A percentile compares a stretch with the other conserved stretches of the same genome.
Conservation (phyloP, 2,797 vertebrate genomes). For the Lateolabrax maculatus region DNA sequence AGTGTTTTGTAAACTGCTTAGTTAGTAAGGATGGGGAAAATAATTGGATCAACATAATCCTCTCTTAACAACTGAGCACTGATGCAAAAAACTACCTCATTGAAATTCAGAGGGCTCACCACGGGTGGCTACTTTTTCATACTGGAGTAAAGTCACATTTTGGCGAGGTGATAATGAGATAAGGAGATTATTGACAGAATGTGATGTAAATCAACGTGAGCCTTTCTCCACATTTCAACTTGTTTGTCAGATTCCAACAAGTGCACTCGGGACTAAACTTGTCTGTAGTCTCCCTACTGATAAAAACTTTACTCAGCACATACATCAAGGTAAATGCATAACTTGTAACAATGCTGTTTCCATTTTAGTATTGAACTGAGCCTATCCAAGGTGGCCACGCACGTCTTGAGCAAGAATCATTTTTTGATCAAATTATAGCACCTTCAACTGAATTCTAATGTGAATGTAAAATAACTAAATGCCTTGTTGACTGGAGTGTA, state of each 20-base stretch:
- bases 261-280: neutral
- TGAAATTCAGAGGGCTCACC: neutral
- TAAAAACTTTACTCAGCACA: neutral
- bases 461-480: slow-evolving; percentile 14
- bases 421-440: slow-evolving; percentile 9
- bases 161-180: slow-evolving; percentile 21
- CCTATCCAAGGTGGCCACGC: neutral
- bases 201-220: slow-evolving; percentile 8
- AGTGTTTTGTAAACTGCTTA: neutral
- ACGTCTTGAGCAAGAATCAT: neutral
- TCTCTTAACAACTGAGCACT: neutral
- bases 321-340: neutral
- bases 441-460: slow-evolving; percentile 15
- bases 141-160: slow-evolving; percentile 10
- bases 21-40: neutral
- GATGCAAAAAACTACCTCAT: neutral
- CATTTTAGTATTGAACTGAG: neutral
- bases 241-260: neutral
- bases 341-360: neutral
- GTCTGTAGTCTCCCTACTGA: neutral
- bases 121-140: neutral
- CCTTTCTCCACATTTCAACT: neutral
- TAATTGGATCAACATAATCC: slow-evolving; percentile 6
- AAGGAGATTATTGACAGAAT: slow-evolving; percentile 24
- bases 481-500: neutral